phyloP scores from a whole-genome alignment of 2,888 invertebrate genomes.

The Caenorhabditis virilis region DNA sequence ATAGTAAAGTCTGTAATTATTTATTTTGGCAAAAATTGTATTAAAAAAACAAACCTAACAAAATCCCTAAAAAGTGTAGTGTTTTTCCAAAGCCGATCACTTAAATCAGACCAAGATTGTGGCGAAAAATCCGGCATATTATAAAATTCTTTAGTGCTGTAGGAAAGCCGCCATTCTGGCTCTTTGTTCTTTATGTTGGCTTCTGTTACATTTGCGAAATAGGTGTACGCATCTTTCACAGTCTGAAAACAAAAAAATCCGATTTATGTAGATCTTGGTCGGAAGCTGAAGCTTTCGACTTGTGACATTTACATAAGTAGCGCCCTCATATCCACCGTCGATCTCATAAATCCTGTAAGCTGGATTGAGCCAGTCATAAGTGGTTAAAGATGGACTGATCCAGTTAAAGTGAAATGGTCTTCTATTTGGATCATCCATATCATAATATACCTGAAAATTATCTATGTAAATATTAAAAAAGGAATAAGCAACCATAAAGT shows the following conservation, averaged over 20 bases:
- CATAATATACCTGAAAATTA: constrained; percentile 49
- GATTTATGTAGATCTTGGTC: constrained; percentile 13
- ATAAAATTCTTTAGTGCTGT: constrained; percentile 49
- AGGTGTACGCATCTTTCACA: constrained; percentile 56
- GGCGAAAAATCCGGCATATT: constrained; percentile 58
- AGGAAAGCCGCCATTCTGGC: constrained; percentile 46
- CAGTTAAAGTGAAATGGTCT: constrained; percentile 59
- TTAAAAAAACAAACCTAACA: constrained; percentile 27
- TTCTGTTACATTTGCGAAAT: constrained; percentile 51
- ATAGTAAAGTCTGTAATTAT: constrained; percentile 35
- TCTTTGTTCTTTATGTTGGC: constrained; percentile 51
- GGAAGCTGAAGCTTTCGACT: too few relatives aligned
- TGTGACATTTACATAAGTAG: constrained; percentile 67
- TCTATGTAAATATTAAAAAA: not conserved
- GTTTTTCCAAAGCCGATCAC: constrained; percentile 45
- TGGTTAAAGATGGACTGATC: constrained; percentile 82
- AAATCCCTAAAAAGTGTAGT: constrained; percentile 49
- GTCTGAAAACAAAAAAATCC: constrained; percentile 43
- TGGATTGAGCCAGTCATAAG: constrained; percentile 80
- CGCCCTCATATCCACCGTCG: constrained; percentile 78
- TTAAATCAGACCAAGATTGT: constrained; percentile 51
- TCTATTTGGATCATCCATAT: constrained; percentile 46
- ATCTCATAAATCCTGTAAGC: constrained; percentile 92
- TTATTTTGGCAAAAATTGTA: not conserved
- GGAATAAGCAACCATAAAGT: constrained; percentile 73